Percentiles rank a stretch among this genome's conserved stretches.
These are phyloP conservation scores for Melipona beecheii DNA, from an alignment of 2,888 invertebrate species.

Conservation along the genomic window DNA sequence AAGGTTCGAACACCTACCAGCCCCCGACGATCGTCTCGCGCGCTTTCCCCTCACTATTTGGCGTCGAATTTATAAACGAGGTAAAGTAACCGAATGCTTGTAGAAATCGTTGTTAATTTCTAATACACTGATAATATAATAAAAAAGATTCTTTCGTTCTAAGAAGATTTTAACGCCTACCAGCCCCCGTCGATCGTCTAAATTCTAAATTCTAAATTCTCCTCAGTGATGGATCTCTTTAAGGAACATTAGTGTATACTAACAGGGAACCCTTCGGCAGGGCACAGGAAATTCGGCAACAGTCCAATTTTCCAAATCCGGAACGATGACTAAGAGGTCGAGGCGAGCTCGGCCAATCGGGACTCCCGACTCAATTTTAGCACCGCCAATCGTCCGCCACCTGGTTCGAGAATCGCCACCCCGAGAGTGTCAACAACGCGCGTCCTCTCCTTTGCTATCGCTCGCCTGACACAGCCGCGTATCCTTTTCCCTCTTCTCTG, in stretches of 20 bases:
- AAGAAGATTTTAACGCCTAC: no score
- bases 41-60: no score
- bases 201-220: no score
- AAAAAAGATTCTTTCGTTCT: no score
- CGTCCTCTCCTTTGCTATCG: slow-evolving; percentile 15
- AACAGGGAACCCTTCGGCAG: slow-evolving; percentile 65
- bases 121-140: no score
- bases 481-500: slow-evolving; percentile 21
- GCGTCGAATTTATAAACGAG: no score
- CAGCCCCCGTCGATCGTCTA: no score
- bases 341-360: slow-evolving; percentile 59
- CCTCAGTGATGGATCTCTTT: background rate
- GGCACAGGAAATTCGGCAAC: slow-evolving; percentile 75
- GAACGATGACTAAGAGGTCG: slow-evolving; percentile 76
- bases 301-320: slow-evolving; percentile 78
- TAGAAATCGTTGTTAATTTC: no score
- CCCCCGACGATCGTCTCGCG: no score
- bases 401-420: slow-evolving; percentile 66
- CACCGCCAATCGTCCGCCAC: slow-evolving; percentile 69
- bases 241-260: slow-evolving; percentile 17
- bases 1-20: no score
- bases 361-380: slow-evolving; percentile 65
- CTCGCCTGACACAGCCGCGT: slow-evolving; percentile 7
- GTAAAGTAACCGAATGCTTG: no score
- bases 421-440: slow-evolving; percentile 64